Evolutionary conservation across 2,113 vertebrate species (phyloP), one percentile per base, ranked within the genome.

Genomic region (Actinemys pallida): DNA sequence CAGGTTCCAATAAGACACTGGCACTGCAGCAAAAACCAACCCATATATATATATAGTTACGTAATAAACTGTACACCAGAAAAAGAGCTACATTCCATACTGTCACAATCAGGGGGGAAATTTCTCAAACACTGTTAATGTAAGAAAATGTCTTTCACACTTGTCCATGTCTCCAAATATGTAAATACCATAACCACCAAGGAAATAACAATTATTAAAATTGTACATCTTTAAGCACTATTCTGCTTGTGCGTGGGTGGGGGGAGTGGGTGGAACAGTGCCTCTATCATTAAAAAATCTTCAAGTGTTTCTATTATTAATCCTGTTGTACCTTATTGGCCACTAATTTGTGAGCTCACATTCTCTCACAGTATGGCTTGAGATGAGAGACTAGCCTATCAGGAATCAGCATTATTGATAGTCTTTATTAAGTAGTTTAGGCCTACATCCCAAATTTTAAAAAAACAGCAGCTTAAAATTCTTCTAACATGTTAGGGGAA

Each of bases 161-260:
- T 29, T 1, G 14, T 0, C 5, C 53, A 4, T 0, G 9, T 8
- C 20, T 65, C 72, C 84, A 8, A 8, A 20, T 0, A 35, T 6
- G 7, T 39, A 16, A 82, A 17, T 0, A 5, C 4, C 5, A 14
- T 1, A 0, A 0, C 10, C 57, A 5, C 16, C 24, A 31, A 29
- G 12, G 19, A 76, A 45, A 25, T 5, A 76, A 42, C 39, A 25
- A 78, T 47, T 45, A 78, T 78, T 47, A 47, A 47, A 78, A 78
- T 16, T 78, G 25, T 47, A 78, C 20, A 27, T 78, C 75, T 78
- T 47, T 47, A 47, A 78, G 3, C 24, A 78, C 45, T 78, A 47
- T 78, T 78, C 75, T 78, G 65, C 20, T 72, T 72, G 8, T 16
- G 42, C 2, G 11, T 78, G 75, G 22, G 75, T 47, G 22, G 42